Evolutionary conservation across 2,113 vertebrate genomes (phyloP), one percentile per base, ranked within the genome.

Genomic region (Hystrix brachyura): DNA sequence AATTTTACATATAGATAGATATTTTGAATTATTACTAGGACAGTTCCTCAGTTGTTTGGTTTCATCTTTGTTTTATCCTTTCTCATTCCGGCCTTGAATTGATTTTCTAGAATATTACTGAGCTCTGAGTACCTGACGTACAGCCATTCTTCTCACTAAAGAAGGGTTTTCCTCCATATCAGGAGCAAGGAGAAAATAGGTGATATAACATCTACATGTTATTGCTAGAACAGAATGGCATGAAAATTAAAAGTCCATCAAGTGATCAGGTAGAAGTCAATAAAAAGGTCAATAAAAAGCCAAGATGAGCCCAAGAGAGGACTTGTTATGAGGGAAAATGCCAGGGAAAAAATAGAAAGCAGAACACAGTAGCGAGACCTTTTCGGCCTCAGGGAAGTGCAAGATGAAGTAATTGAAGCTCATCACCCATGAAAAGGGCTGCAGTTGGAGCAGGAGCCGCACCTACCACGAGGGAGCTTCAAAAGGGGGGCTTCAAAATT

Each of bases 211-310:
- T 86, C 85, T 57, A 25, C 32, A 19, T 96, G 72, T 69, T 93
- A 90, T 84, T 64, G 29, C 64, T 59, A 85, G 53, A 72, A 64
- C 18, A 71, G 48, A 90, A 80, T 85, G 43, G 0, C 96, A 95
- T 94, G 92, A 97, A 97, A 97, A 95, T 94, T 93, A 94, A 91
- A 98, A 93, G 83, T 89, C 79, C 89, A 91, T 94, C 94, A 83
- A 96, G 62, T 93, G 83, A 97, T 94, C 78, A 94, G 78, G 55
- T 80, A 86, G 81, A 96, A 96, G 91, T 96, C 74, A 97, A 84
- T 93, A 91, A 87, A 92, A 97, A 65, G 86, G 91, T 83, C 95
- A 96, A 88, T 96, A 97, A 97, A 96, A 96, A 96, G 74, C 91
- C 78, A 86, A 32, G 72, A 91, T 51, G 82, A 85, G 67, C 76